Base-by-base conservation (phyloP, 2,888 invertebrate species). In the Pharmacophagus antenor region DNA sequence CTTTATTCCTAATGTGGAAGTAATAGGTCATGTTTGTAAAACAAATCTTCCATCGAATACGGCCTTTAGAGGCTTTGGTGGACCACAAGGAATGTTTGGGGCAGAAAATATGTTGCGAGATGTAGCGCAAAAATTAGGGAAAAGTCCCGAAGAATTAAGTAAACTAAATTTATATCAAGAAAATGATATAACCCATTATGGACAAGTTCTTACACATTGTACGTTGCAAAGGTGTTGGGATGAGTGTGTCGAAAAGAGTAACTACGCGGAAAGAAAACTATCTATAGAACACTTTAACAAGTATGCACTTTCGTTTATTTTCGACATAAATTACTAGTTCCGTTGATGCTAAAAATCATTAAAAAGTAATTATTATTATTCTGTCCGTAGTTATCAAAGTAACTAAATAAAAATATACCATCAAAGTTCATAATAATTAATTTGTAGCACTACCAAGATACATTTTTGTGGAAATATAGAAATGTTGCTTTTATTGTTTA, bases 31-130 rank as follows among this genome's bases (percentile, higher is more conserved):
- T 72, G 88, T 94, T 12, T 98, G 98, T 75, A 95, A 93, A 83
- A 99, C 98, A 0, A 98, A 99, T 88, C 80, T 97, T 53, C 94
- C 97, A 0, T 97, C 97, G 0, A 97, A 97, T 77, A 98, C 98
- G 0, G 98, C 98, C 0, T 98, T 98, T 74, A 91, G 98, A 70
- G 97, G 97, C 1, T 98, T 97, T 73, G 98, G 98, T 6, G 97
- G 94, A 0, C 98, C 98, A 0, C 98, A 98, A 77, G 97, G 95
- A 25, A 97, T 97, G 97, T 95, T 96, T 75, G 93, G 94, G 1
- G 95, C 93, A 0, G 98, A 98, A 83, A 93, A 91, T 67, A 94
- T 96, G 68, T 92, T 96, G 42, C 91, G 95, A 63, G 94, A 96
- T 65, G 92, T 97, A 15, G 97, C 98, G 1, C 91, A 91, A 31